Evolutionary conservation across 2,113 vertebrate genomes (phyloP).

Genomic region (Hypocryptadius cinnamomeus): DNA sequence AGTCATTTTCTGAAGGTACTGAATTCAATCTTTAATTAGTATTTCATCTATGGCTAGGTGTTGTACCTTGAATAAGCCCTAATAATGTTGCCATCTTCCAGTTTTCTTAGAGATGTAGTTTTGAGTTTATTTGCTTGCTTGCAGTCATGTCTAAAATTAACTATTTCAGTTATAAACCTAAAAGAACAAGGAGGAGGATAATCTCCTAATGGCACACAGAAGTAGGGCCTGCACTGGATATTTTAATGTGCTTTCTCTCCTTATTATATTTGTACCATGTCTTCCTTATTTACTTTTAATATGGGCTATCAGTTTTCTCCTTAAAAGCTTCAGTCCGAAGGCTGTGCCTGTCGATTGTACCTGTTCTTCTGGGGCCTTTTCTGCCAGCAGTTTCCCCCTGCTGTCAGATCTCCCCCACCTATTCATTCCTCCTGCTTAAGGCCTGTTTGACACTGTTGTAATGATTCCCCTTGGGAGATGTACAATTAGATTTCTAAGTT

Average conservation of each 20-base stretch:
- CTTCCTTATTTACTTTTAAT: background rate
- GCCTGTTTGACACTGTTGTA: constrained; percentile 12
- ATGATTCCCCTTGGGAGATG: background rate
- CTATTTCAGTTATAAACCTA: background rate
- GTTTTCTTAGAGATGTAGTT: background rate
- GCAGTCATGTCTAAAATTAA: background rate
- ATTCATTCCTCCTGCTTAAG: background rate
- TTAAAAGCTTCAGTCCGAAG: background rate
- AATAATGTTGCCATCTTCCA: background rate
- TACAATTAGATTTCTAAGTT: background rate
- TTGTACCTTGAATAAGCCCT: constrained; percentile 30
- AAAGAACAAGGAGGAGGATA: background rate
- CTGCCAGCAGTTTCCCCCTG: background rate
- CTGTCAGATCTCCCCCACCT: background rate
- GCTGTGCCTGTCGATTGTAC: background rate
- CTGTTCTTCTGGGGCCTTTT: background rate
- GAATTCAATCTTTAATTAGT: constrained; percentile 56
- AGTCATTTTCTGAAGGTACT: constrained; percentile 47
- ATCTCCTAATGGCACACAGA: background rate
- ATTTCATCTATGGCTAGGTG: constrained; percentile 37
- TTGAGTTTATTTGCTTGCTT: background rate
- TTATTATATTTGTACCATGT: background rate
- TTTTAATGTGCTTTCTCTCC: background rate
- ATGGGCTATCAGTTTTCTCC: background rate
- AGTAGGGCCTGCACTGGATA: background rate